Evolutionary conservation across 2,797 vertebrate species (phyloP), one percentile per base, ranked within the genome.

Genomic region (Capromys pilorides): DNA sequence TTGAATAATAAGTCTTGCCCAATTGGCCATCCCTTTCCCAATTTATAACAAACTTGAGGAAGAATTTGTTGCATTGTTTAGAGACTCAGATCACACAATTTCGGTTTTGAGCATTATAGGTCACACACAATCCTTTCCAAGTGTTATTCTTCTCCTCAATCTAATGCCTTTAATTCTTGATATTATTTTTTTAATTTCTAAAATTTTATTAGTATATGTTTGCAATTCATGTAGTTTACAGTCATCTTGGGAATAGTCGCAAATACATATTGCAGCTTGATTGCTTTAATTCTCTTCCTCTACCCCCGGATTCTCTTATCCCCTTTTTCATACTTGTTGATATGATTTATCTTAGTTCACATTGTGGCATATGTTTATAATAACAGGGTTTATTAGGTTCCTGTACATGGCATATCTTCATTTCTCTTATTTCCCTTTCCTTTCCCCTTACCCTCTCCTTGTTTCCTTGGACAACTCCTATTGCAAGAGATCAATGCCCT

Each of bases 1-100:
- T 45, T 91, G 67, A 94, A 77, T 92, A 92, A 79, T 61, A 93
- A 95, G 83, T 41, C 86, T 80, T 94, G 77, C 49, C 28, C 64
- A 87, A 41, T n/a, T 82, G 78, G 81, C 89, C 75, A 78, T 78
- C 33, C 26, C 77, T 78, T 93, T 87, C 64, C 90, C 62, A 87
- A 39, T 91, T 95, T 73, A 79, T 36, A 88, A 33, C 19, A 88
- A 21, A 88, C 66, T 78, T 71, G 2, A 92, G 67, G 90, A 93
- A 93, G 82, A 94, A 88, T 88, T 54, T 14, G n/a, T 81, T 90
- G 31, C n/a, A 33, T 79, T 91, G 54, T 92, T 90, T 84, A 75
- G 66, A 59, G 24, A 80, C 22, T 41, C 24, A 87, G 57, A 41
- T 41, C 54, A 86, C 16, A 67, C 67, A 61, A 67, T 69, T 94